Conservation (phyloP, 2,113 vertebrate genomes). For the Campylomormyrus tamandua region DNA sequence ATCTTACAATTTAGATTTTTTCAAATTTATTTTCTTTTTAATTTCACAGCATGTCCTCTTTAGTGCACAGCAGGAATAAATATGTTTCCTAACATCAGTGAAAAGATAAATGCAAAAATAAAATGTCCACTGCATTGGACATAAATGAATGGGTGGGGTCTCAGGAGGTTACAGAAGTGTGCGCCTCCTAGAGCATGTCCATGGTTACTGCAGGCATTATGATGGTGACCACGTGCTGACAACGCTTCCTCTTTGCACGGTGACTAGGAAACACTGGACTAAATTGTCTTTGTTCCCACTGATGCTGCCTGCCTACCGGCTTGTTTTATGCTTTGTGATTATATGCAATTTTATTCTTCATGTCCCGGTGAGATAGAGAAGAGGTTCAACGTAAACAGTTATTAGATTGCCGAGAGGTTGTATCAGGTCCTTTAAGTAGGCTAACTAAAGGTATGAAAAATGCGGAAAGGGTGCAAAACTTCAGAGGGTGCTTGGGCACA, state of each 20-base stretch:
- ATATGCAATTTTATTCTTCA: not conserved
- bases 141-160: no score
- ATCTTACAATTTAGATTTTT: no score
- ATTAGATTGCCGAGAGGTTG: not conserved
- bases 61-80: no score
- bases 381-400: not conserved
- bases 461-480: not conserved
- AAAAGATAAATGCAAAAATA: no score
- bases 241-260: not conserved
- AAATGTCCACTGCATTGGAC: no score
- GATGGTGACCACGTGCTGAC: not conserved
- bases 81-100: no score
- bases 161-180: not conserved
- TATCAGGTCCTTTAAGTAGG: not conserved
- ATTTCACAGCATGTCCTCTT: no score
- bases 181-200: not conserved
- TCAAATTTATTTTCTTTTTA: no score
- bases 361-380: not conserved
- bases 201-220: not conserved
- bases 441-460: not conserved
- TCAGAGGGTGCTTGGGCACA: not conserved
- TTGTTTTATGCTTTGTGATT: not conserved
- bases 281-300: not conserved
- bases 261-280: not conserved
- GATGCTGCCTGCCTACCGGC: not conserved